Base-by-base conservation (phyloP, 2,797 vertebrate species). In the Galaxias olidus region DNA sequence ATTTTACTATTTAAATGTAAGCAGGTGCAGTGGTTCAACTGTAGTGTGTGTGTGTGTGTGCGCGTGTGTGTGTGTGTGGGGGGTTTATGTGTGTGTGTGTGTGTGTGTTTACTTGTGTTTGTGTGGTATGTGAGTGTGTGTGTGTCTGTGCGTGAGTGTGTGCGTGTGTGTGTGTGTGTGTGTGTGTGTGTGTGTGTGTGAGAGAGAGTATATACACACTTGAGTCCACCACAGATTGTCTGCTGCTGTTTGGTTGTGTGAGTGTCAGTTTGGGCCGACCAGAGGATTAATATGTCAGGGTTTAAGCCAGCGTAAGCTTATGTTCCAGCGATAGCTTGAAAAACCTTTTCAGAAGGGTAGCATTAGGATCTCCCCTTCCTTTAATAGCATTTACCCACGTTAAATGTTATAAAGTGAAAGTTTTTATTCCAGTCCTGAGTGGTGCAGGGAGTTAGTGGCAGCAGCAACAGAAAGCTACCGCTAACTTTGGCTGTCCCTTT, bases 221-320 rank as follows among this genome's bases (percentile, higher is more conserved):
- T 43, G 18, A n/a, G 57, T 59, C 9, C 44, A 45, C 30, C 30
- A 30, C 30, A 30, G 30, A 30, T 30, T 30, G 30, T 30, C 6
- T 30, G 30, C 30, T 30, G 30, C 30, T 46, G 57, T 45, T n/a
- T 61, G 47, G n/a, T 48, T 20, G 49, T 65, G 19, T 18, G n/a
- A 15, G 30, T 10, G 13, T 42, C 46, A 45, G 55, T 53, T 61
- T 17, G 53, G 17, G 59, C 20, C 20, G 11, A 43, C 43, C 48
- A 17, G 18, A 48, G 45, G 66, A 54, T 54, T 56, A 68, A 61
- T 61, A 61, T 43, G 12, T 45, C 40, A 42, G 15, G 40, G 14
- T 13, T 63, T 50, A 52, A 44, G 44, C 19, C 45, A 43, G 30
- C 10, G 14, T 63, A 56, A 69, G 30, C 66, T 56, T 44, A 47